These are phyloP conservation scores for Microcebus ravelobensis DNA, from an alignment of 2,113 vertebrate species.

Conservation along the genomic window DNA sequence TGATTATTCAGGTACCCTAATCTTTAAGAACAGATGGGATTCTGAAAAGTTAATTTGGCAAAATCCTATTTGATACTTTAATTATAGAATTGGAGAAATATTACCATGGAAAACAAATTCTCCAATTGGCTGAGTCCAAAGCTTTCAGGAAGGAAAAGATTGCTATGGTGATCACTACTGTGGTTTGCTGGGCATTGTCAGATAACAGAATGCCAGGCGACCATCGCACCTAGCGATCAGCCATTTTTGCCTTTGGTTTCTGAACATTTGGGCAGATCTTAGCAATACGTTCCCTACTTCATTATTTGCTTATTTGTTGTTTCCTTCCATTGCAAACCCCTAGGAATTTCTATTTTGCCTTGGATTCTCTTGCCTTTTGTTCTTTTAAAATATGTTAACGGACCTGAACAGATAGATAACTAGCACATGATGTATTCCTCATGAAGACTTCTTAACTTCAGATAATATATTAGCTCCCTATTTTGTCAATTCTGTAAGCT, in stretches of 20 bases:
- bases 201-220: background rate
- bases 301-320: background rate
- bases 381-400: slow-evolving; percentile 25
- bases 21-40: slow-evolving; percentile 40
- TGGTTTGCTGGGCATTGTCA: background rate
- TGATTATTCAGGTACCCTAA: background rate
- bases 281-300: background rate
- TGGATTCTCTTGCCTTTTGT: background rate
- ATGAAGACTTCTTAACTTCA: background rate
- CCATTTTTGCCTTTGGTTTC: background rate
- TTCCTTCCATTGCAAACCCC: background rate
- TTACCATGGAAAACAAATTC: slow-evolving; percentile 19
- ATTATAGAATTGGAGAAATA: slow-evolving; percentile 14
- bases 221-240: background rate
- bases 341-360: slow-evolving; percentile 16
- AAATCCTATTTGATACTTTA: slow-evolving; percentile 44
- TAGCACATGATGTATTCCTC: background rate
- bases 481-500: background rate
- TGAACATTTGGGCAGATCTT: background rate
- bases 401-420: background rate
- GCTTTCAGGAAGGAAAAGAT: slow-evolving; percentile 32
- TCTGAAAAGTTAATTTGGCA: slow-evolving; percentile 48
- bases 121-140: background rate
- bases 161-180: background rate
- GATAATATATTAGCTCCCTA: background rate